Percentiles rank a stretch among this genome's conserved stretches.
Evolutionary conservation across 2,888 invertebrate species (phyloP).

Genomic region (Busseola fusca): DNA sequence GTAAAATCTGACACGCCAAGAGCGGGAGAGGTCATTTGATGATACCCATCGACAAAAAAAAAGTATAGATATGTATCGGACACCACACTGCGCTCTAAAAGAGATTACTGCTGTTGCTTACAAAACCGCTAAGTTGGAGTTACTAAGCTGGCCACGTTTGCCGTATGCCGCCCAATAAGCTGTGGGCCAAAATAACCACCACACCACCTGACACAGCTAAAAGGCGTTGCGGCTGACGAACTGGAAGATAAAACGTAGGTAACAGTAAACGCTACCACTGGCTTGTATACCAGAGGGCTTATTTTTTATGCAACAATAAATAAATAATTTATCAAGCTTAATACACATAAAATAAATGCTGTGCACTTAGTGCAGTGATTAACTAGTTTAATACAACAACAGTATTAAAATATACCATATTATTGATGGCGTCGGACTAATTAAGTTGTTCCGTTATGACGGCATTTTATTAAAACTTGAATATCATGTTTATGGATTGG

Average conservation of each 20-base stretch:
- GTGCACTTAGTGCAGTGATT: neutral
- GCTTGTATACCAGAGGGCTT: neutral
- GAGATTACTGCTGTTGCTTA: too few relatives aligned
- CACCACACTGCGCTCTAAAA: neutral
- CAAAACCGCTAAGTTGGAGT: too few relatives aligned
- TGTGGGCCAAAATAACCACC: too few relatives aligned
- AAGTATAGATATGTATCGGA: neutral
- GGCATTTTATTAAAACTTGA: constrained; percentile 6
- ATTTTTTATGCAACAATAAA: constrained; percentile 5
- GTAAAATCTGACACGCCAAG: too few relatives aligned
- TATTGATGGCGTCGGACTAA: neutral
- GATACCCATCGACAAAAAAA: too few relatives aligned
- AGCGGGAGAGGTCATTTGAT: too few relatives aligned
- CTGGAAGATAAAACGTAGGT: too few relatives aligned
- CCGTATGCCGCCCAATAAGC: too few relatives aligned
- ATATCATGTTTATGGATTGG: neutral
- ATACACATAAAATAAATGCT: neutral
- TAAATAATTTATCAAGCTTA: neutral
- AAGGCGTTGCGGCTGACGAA: too few relatives aligned
- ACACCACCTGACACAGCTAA: too few relatives aligned
- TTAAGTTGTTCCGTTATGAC: constrained; percentile 3
- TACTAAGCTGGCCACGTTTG: too few relatives aligned
- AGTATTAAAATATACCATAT: neutral
- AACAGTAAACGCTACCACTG: neutral
- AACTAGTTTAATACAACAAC: neutral